Conservation (phyloP, 2,113 vertebrate species). For the Columba livia region DNA sequence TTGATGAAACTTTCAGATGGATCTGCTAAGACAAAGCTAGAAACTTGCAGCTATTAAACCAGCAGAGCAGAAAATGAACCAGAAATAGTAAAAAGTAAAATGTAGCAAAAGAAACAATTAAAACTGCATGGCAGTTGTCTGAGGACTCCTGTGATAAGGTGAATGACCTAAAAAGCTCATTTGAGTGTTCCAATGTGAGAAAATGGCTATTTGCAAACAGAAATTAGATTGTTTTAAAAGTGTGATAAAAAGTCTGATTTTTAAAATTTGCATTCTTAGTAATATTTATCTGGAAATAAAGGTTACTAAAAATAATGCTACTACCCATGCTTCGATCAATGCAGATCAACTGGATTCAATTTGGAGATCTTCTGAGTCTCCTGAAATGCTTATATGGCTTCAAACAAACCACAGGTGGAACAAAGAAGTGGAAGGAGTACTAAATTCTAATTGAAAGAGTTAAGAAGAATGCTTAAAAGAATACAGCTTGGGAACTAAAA, state of each 20-base stretch:
- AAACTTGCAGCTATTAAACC: slow-evolving; percentile 61
- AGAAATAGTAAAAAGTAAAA: slow-evolving; percentile 42
- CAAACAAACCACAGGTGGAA: neutral
- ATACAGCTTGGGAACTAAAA: neutral
- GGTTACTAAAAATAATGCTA: neutral
- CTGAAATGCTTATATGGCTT: neutral
- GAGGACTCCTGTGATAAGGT: slow-evolving; percentile 54
- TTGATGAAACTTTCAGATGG: slow-evolving; percentile 16
- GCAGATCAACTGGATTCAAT: neutral
- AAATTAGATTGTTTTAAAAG: slow-evolving; percentile 34
- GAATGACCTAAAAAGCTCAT: slow-evolving; percentile 34
- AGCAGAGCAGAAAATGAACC: slow-evolving; percentile 70
- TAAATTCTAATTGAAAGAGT: neutral
- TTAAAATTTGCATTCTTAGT: neutral
- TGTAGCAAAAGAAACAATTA: slow-evolving; percentile 26
- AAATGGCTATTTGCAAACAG: slow-evolving; percentile 31
- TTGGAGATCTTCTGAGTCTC: neutral
- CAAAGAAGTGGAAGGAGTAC: neutral
- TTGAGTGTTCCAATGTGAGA: neutral
- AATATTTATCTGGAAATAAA: neutral
- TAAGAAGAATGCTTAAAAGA: neutral
- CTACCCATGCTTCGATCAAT: neutral
- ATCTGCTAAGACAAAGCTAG: slow-evolving; percentile 19
- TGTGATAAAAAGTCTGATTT: neutral
- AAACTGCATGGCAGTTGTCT: slow-evolving; percentile 58